Evolutionary conservation across 2,113 vertebrate species (phyloP).

Genomic region (Herpailurus yagouaroundi): DNA sequence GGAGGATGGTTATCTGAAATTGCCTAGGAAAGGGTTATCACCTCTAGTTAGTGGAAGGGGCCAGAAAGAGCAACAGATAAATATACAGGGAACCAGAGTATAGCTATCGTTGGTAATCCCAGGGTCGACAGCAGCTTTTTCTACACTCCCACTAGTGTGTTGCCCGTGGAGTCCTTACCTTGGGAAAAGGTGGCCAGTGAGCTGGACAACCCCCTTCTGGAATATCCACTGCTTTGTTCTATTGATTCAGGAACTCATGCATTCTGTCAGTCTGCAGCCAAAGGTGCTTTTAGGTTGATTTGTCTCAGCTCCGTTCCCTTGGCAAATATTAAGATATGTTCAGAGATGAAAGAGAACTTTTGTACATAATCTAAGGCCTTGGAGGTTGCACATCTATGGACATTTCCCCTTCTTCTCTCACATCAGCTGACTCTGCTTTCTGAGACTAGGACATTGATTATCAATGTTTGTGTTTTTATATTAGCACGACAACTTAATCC

Average conservation of each 20-base stretch:
- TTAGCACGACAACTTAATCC: not conserved
- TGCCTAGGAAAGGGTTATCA: not conserved
- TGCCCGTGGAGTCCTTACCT: not conserved
- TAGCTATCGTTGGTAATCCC: not conserved
- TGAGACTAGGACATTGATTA: not conserved
- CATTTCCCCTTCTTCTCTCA: not conserved
- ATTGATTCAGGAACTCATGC: not conserved
- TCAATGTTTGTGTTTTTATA: not conserved
- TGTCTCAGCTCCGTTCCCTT: not conserved
- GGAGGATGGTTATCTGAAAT: not conserved
- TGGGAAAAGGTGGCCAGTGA: not conserved
- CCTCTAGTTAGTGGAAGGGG: not conserved
- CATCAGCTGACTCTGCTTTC: not conserved
- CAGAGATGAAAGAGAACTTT: not conserved
- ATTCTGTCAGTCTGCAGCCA: not conserved
- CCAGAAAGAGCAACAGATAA: not conserved
- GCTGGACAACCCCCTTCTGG: not conserved
- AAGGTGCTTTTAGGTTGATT: not conserved
- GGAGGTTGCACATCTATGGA: not conserved
- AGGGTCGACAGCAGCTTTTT: not conserved
- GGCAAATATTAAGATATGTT: slow-evolving; percentile 7
- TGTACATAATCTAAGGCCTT: not conserved
- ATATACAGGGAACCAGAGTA: not conserved
- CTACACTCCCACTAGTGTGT: not conserved
- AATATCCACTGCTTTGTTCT: not conserved